phyloP scores from a whole-genome alignment of 2,113 vertebrate genomes.

The Suncus etruscus region DNA sequence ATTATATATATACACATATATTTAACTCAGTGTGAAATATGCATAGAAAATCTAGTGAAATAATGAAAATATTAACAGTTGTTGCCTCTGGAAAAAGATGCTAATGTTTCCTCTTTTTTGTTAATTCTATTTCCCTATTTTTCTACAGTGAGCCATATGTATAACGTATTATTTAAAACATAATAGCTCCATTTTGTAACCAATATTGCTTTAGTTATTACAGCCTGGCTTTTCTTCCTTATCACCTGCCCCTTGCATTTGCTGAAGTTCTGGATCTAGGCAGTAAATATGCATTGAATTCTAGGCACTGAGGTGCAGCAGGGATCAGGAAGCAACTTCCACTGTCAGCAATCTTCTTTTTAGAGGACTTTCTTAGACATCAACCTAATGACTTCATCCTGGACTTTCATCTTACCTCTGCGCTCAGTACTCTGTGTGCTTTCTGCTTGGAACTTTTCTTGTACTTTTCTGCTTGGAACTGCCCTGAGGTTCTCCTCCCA shows the following conservation, averaged over 20 bases:
- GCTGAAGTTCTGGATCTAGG: neutral
- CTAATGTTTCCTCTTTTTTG: conserved; percentile 19
- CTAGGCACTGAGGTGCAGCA: neutral
- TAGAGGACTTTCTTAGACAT: conserved; percentile 21
- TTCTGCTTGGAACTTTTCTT: neutral
- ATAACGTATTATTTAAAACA: conserved; percentile 8
- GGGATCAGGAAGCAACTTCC: neutral
- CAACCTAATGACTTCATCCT: neutral
- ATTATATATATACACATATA: neutral
- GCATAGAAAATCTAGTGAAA: conserved; percentile 20
- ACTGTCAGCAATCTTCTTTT: neutral
- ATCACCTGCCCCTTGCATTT: neutral
- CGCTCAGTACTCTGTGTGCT: neutral
- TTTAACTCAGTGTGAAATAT: conserved; percentile 9
- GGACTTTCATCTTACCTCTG: neutral
- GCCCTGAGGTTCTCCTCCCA: neutral
- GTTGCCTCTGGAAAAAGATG: conserved; percentile 58
- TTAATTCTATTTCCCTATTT: conserved; percentile 52
- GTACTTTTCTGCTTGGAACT: neutral
- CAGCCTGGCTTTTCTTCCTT: neutral
- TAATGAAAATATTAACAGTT: conserved; percentile 43
- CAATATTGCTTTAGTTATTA: neutral
- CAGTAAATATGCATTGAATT: conserved; percentile 6
- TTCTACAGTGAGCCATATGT: neutral
- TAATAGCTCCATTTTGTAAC: neutral